A percentile compares a stretch with the other conserved stretches of the same genome.
Conservation (phyloP, 2,797 vertebrate genomes). For the Urophycis tenuis region DNA sequence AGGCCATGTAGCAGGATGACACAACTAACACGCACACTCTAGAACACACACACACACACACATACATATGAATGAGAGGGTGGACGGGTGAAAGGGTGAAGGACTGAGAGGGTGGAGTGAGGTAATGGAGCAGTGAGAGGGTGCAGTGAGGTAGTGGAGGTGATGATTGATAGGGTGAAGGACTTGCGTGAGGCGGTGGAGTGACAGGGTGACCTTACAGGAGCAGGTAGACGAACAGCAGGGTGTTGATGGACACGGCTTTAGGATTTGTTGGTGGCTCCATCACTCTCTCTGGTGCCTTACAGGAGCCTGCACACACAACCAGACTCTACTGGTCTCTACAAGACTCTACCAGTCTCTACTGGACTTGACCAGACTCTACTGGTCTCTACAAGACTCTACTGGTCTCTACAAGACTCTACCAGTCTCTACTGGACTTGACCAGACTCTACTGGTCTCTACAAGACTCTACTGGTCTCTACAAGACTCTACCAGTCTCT, state of each 20-base stretch:
- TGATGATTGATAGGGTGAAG: too few relatives aligned
- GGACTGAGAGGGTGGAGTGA: not conserved
- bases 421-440: not conserved
- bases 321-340: not conserved
- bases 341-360: not conserved
- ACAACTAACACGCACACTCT: conserved; percentile 83
- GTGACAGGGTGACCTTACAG: conserved; percentile 69
- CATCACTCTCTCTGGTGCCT: conserved; percentile 45
- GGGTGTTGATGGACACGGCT: conserved; percentile 71
- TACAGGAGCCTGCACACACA: conserved; percentile 57
- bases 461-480: too few relatives aligned
- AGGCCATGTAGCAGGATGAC: conserved; percentile 87
- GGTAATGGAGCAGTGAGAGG: not conserved
- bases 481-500: too few relatives aligned
- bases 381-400: not conserved
- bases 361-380: too few relatives aligned
- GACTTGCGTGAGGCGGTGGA: not conserved
- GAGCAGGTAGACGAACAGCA: conserved; percentile 81
- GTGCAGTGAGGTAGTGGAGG: not conserved
- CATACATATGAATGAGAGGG: conserved; percentile 12
- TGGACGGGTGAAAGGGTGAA: not conserved
- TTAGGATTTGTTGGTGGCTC: conserved; percentile 55
- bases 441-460: not conserved
- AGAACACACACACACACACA: conserved; percentile 22
- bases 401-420: not conserved